Evolutionary conservation across 2,113 vertebrate genomes (phyloP).

Genomic region (Natator depressus): DNA sequence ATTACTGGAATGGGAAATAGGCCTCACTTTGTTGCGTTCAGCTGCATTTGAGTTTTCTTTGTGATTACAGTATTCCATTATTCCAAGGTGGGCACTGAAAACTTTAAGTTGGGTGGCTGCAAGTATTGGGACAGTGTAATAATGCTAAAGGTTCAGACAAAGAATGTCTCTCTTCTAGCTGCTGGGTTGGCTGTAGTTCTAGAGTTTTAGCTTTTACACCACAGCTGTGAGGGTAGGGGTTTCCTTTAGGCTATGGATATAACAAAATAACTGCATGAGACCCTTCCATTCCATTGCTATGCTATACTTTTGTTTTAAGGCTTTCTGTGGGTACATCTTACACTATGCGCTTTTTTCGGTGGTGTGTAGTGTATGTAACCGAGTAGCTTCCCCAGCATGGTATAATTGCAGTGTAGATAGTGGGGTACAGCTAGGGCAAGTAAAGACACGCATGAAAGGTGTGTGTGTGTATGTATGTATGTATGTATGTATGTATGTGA

Average conservation of each 20-base stretch:
- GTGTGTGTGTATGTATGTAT: too few species aligned
- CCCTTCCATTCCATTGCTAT: not conserved
- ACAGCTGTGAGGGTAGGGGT: not conserved
- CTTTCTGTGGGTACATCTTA: too few species aligned
- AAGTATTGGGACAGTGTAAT: not conserved
- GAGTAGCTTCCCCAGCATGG: too few species aligned
- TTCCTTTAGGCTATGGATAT: not conserved
- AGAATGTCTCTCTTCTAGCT: not conserved
- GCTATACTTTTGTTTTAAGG: not conserved
- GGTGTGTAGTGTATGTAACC: too few species aligned
- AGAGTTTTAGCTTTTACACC: not conserved
- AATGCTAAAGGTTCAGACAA: not conserved
- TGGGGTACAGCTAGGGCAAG: too few species aligned
- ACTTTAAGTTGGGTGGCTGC: too few species aligned
- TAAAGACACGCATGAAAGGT: too few species aligned
- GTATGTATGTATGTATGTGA: too few species aligned
- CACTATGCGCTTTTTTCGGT: too few species aligned
- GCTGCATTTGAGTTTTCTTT: not conserved
- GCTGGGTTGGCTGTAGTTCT: not conserved
- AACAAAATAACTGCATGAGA: not conserved
- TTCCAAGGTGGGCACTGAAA: not conserved
- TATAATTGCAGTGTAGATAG: too few species aligned
- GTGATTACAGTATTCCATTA: not conserved
- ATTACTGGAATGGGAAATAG: not conserved
- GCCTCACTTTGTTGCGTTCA: not conserved